Evolutionary conservation across 2,113 vertebrate genomes (phyloP), one percentile per base, ranked within the genome.

Genomic region (Azemiops feae): DNA sequence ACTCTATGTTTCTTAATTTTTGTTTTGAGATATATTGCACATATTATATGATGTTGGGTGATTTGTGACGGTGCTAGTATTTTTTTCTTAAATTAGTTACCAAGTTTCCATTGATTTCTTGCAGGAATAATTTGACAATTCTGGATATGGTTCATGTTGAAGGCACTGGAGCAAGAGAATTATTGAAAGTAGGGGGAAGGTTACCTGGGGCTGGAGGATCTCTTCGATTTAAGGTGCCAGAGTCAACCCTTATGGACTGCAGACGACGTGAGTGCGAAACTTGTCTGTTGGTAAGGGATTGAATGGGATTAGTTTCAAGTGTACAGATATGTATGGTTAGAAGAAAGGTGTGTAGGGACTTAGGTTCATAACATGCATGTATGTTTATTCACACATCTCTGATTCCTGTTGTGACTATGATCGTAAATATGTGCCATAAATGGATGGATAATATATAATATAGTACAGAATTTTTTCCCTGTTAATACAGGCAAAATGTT

Each of bases 191-290:
- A 0, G 99, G 99, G 0, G 99, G 99, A 52, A 98, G 99, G 91
- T 97, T 99, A 4, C 99, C 99, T 0, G 99, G 99, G 0, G 93
- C 98, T 0, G 98, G 98, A 85, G 98, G 98, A 2, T 99, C 99
- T 0, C 98, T 99, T 57, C 98, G 99, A 81, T 99, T 99, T 95
- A 99, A 99, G 43, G 99, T 99, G 90, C 99, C 99, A 14, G 99
- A 99, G 95, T 99, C 99, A 20, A 99, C 98, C 0, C 98, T 99
- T 1, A 99, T 99, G 99, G 99, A 99, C 96, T 99, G 99, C 96
- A 98, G 98, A 86, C 98, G 98, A 95, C 99, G 99, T 99, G 96
- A 98, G 98, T 97, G 87, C 69, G 25, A 88, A 52, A 0, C 20
- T 12, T 87, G 52, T 57, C 11, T 91, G 11, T 12, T 23, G 87